Evolutionary conservation across 2,113 vertebrate species (phyloP).

Genomic region (Mesembrinibis cayennensis): DNA sequence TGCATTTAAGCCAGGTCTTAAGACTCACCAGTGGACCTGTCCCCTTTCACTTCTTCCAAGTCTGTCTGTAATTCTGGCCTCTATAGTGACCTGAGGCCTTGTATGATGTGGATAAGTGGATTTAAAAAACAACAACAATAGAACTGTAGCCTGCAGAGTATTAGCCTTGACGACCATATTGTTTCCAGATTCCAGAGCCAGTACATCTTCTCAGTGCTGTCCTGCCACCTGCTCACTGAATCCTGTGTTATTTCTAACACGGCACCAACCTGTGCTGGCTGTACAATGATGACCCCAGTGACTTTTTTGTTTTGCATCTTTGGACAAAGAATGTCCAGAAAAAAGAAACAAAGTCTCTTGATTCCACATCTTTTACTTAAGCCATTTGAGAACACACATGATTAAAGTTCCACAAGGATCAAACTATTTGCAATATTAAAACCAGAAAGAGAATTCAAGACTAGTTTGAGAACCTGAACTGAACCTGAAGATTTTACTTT

Average conservation of each 20-base stretch:
- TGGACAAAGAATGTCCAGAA: background rate
- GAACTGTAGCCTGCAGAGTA: background rate
- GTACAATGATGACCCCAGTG: fast-evolving
- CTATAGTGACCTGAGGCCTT: background rate
- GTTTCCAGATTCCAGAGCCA: background rate
- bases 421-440: background rate
- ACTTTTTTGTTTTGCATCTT: background rate
- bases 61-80: background rate
- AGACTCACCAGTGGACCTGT: background rate
- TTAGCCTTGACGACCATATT: too few relatives aligned
- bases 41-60: background rate
- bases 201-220: background rate
- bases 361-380: background rate
- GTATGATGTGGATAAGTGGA: fast-evolving
- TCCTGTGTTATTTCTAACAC: background rate
- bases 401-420: background rate
- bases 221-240: background rate
- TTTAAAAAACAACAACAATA: background rate
- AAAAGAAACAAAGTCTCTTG: background rate
- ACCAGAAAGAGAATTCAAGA: background rate
- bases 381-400: background rate
- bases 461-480: background rate
- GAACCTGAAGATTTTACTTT: background rate
- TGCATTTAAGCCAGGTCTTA: background rate
- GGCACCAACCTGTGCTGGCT: background rate